These are phyloP conservation scores for Gyrodactylus bullatarudis DNA, from an alignment of 1,140 invertebrate species.

Conservation along the genomic window DNA sequence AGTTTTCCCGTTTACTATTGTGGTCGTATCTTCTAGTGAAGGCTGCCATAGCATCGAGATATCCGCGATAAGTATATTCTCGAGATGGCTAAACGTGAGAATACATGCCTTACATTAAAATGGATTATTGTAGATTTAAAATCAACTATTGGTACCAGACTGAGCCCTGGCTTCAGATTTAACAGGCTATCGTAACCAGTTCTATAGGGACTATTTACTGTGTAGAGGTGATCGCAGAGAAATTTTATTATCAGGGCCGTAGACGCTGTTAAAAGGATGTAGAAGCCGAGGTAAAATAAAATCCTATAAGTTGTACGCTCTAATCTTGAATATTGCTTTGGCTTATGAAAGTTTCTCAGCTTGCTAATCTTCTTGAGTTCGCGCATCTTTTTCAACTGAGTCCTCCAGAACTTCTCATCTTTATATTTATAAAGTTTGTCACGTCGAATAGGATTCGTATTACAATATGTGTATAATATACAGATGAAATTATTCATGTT, in stretches of 20 bases:
- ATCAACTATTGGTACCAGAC: background rate
- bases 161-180: background rate
- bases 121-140: background rate
- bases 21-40: background rate
- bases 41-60: background rate
- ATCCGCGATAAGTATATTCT: background rate
- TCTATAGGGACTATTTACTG: background rate
- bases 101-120: background rate
- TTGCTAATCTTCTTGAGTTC: too few relatives aligned
- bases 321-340: too few relatives aligned
- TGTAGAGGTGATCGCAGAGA: background rate
- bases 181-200: background rate
- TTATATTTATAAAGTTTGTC: too few relatives aligned
- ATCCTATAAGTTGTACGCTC: too few relatives aligned
- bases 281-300: background rate
- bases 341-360: too few relatives aligned
- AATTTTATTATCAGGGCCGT: background rate
- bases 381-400: too few relatives aligned
- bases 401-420: too few relatives aligned
- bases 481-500: too few relatives aligned
- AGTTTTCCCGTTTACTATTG: background rate
- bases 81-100: background rate
- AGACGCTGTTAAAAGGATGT: background rate
- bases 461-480: too few relatives aligned
- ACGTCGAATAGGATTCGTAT: too few relatives aligned